Evolutionary conservation across 2,113 vertebrate species (phyloP), one percentile per base, ranked within the genome.

Genomic region (Protomyctophum bolini): DNA sequence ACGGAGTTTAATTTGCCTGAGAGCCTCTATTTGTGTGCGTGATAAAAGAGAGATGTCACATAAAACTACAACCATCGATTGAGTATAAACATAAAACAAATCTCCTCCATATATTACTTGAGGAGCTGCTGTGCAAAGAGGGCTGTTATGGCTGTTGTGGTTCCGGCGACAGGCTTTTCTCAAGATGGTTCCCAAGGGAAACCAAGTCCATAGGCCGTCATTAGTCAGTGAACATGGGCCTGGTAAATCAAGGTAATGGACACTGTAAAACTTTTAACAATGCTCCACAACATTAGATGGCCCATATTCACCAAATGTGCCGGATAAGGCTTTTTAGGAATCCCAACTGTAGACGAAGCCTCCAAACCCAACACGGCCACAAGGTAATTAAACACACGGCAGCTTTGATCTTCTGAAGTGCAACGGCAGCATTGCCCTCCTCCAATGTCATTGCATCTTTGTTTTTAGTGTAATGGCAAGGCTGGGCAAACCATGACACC

Each of bases 1-100:
- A 15, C 49, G 41, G 54, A 70, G 52, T 84, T 80, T 82, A 66
- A 84, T 85, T 83, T 77, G 60, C 81, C 68, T 77, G 69, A 86
- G 82, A 86, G 83, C 68, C 59, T 45, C 0, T 10, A 56, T 48
- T 73, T n/a, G 45, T 48, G 57, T 48, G 57, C 68, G 69, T 58
- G 72, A 79, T 84, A 78, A 83, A 51, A 82, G 59, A 51, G 62
- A 74, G 47, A 73, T 48, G 76, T 57, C 82, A 77, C 73, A 83
- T 80, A 83, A 83, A 82, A 72, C 82, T 72, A 70, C 71, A 58
- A 67, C 70, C 80, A 88, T 85, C 58, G 57, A 85, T 87, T 86
- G 77, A 72, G 60, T 69, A 67, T 83, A 76, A 79, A 85, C 79
- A 74, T 82, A 87, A 87, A 88, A 79, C 62, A 77, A 11, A 82